phyloP scores from a whole-genome alignment of 2,113 vertebrate species.

The Caranx ignobilis region DNA sequence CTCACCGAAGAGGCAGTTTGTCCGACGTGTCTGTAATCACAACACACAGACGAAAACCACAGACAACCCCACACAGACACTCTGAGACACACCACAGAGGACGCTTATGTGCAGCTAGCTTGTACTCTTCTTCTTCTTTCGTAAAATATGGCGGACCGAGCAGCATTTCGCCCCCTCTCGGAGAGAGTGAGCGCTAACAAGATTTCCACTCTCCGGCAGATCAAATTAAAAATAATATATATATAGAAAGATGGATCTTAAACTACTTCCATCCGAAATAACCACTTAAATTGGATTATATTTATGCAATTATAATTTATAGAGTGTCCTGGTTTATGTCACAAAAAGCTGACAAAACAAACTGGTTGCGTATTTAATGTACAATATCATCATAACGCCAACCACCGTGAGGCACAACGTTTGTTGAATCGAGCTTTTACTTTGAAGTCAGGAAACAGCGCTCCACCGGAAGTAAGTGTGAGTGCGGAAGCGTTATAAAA shows the following conservation, averaged over 20 bases:
- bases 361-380: too few relatives aligned
- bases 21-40: neutral
- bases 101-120: neutral
- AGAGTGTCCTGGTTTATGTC: too few relatives aligned
- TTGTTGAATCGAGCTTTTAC: slow-evolving; percentile 35
- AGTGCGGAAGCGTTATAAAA: slow-evolving; percentile 46
- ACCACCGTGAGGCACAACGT: too few relatives aligned
- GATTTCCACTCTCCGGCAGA: too few relatives aligned
- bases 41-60: neutral
- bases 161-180: slow-evolving; percentile 23
- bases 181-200: neutral
- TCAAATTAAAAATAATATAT: neutral
- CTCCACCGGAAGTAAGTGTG: slow-evolving; percentile 30
- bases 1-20: slow-evolving; percentile 42
- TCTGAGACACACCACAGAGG: neutral
- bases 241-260: too few relatives aligned
- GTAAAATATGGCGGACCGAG: rapidly evolving
- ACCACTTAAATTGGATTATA: too few relatives aligned
- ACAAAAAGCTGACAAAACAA: too few relatives aligned
- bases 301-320: too few relatives aligned
- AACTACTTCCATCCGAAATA: too few relatives aligned
- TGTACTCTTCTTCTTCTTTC: slow-evolving; percentile 57
- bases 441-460: slow-evolving; percentile 34
- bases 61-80: too few relatives aligned
- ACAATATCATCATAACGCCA: too few relatives aligned